Base-by-base conservation (phyloP, 2,797 vertebrate species). In the Borostomias antarcticus region DNA sequence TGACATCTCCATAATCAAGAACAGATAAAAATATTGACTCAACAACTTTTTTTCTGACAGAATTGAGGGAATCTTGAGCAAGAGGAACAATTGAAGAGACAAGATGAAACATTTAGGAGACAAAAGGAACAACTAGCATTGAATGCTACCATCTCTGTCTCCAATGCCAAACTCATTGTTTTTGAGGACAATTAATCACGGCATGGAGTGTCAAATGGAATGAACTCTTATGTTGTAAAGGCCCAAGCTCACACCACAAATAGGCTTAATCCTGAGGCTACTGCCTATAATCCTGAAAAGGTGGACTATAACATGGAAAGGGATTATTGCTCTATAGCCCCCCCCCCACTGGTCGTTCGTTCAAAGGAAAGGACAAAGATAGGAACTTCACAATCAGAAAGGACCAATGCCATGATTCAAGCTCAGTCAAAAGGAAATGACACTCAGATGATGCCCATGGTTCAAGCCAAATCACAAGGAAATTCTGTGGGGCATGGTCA, bases 111-210 rank as follows among this genome's bases (percentile, higher is more conserved):
- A n/a, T n/a, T n/a, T n/a, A 58, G 29, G 54, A 57, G 54, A 57
- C 26, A 57, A 57, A 29, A 30, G 54, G 54, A 57, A 57, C 5
- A 8, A 57, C 54, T 57, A 33, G 54, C 54, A 57, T 33, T 57
- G 54, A 28, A 57, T 3, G 32, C 11, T 19, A 17, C 30, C 17
- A 5, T 57, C 17, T 15, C 26, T 30, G 54, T 7, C n/a, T 4
- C 26, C 54, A 1, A 57, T 57, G 54, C 54, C 9, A 57, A 57
- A 29, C 7, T 57, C 30, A 33, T 2, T 2, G 54, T 57, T 29
- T 57, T 57, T 57, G 26, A 1, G 54, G 26, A 6, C 9, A 57
- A 33, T 57, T 29, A 3, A 25, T 51, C 29, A 57, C 10, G 15
- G 54, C 4, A 33, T 57, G 26, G 54, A 57, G 26, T 2, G 30